phyloP scores from a whole-genome alignment of 2,888 invertebrate species.

The Mesochorus sp. region DNA sequence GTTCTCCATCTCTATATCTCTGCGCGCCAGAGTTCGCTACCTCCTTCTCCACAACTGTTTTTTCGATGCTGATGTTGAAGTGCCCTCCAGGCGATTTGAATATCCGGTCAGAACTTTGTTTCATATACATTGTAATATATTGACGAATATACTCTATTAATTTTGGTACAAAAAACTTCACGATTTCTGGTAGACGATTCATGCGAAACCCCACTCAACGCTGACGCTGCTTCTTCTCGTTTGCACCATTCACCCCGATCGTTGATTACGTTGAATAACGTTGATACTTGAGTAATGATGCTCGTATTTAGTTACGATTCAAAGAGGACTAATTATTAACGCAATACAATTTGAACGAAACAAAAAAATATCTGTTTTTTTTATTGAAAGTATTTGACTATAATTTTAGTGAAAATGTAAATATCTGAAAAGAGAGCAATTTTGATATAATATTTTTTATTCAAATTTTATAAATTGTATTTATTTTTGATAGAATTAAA shows the following conservation, averaged over 20 bases:
- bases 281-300: background rate
- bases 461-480: too few relatives aligned
- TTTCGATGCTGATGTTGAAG: constrained; percentile 20
- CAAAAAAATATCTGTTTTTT: background rate
- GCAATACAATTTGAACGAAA: background rate
- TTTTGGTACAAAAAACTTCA: constrained; percentile 23
- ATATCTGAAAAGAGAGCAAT: too few relatives aligned
- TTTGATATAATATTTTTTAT: too few relatives aligned
- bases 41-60: constrained; percentile 14
- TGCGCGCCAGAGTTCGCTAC: background rate
- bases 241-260: background rate
- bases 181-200: constrained; percentile 12
- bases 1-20: constrained; percentile 2
- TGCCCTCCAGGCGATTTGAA: constrained; percentile 30
- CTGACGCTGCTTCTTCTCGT: background rate
- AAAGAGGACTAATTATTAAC: constrained; percentile 2
- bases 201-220: too few relatives aligned
- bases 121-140: constrained; percentile 13
- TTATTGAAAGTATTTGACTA: too few relatives aligned
- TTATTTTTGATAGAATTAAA: too few relatives aligned
- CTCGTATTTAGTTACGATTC: constrained; percentile 14
- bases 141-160: constrained; percentile 19
- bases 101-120: constrained; percentile 47
- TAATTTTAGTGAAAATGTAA: too few relatives aligned
- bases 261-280: background rate